These are phyloP conservation scores for Electrophaes corylata DNA, from an alignment of 2,888 invertebrate species.

Conservation along the genomic window DNA sequence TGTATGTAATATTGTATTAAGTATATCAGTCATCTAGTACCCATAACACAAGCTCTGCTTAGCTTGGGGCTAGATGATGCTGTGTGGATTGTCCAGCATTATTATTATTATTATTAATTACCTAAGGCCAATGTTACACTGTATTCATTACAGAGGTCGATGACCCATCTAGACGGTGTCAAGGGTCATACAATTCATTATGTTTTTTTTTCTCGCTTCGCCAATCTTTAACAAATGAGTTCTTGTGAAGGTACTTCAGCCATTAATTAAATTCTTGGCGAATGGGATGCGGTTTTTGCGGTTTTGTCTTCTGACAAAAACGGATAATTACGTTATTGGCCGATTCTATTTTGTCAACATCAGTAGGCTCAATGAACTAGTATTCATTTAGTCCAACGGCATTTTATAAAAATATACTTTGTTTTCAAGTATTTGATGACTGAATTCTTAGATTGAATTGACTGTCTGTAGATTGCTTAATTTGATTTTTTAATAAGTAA, in stretches of 20 bases:
- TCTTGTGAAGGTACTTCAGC: conserved; percentile 29
- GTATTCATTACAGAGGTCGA: conserved; percentile 49
- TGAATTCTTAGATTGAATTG: neutral
- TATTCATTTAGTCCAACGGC: neutral
- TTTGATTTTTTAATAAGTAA: too few species aligned
- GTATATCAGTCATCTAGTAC: too few species aligned
- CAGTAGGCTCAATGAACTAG: conserved; percentile 7
- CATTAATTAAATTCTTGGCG: conserved; percentile 25
- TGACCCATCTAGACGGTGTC: conserved; percentile 50
- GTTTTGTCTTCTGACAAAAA: conserved; percentile 7
- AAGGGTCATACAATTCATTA: conserved; percentile 49
- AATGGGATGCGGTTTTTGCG: conserved; percentile 22
- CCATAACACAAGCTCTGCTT: too few species aligned
- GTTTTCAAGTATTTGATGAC: neutral
- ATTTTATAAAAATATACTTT: neutral
- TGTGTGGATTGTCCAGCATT: too few species aligned
- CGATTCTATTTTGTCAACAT: conserved; percentile 6
- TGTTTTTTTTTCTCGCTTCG: conserved; percentile 40
- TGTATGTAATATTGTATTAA: too few species aligned
- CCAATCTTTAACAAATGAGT: conserved; percentile 37
- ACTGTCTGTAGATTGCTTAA: too few species aligned
- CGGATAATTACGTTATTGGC: conserved; percentile 1
- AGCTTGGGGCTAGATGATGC: too few species aligned
- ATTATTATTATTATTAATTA: too few species aligned
- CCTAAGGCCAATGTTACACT: conserved; percentile 36